phyloP scores from a whole-genome alignment of 2,888 invertebrate species.

The Microplitis deprimator region DNA sequence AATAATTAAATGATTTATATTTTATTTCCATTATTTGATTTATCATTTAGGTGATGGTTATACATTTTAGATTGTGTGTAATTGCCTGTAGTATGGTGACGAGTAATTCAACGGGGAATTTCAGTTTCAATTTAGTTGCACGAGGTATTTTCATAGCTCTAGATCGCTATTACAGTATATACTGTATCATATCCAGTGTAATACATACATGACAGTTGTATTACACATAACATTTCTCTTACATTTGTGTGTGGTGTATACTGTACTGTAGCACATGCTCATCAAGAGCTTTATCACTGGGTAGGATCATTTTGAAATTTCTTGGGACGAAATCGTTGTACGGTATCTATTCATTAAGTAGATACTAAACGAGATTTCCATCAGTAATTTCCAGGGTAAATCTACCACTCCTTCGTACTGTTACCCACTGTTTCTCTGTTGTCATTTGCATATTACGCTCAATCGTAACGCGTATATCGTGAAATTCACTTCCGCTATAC shows the following conservation, averaged over 20 bases:
- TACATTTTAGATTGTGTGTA: not conserved
- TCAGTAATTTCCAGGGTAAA: slow-evolving; percentile 64
- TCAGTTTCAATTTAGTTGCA: not conserved
- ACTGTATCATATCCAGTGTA: not conserved
- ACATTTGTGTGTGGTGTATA: not conserved
- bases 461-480: slow-evolving; percentile 28
- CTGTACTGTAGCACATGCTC: not conserved
- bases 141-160: not conserved
- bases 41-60: not conserved
- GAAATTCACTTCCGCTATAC: slow-evolving; percentile 15
- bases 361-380: slow-evolving; percentile 65
- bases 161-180: not conserved
- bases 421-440: slow-evolving; percentile 40
- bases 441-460: slow-evolving; percentile 63
- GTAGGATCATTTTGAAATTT: slow-evolving; percentile 55
- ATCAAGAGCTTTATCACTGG: slow-evolving; percentile 17
- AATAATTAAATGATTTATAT: not conserved
- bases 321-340: slow-evolving; percentile 54
- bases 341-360: slow-evolving; percentile 66
- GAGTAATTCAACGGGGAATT: not conserved
- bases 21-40: not conserved
- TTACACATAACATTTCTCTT: not conserved
- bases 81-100: not conserved
- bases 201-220: not conserved
- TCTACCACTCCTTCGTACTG: slow-evolving; percentile 42